Evolutionary conservation across 2,888 invertebrate genomes (phyloP).

Genomic region (Onchidella celtica): DNA sequence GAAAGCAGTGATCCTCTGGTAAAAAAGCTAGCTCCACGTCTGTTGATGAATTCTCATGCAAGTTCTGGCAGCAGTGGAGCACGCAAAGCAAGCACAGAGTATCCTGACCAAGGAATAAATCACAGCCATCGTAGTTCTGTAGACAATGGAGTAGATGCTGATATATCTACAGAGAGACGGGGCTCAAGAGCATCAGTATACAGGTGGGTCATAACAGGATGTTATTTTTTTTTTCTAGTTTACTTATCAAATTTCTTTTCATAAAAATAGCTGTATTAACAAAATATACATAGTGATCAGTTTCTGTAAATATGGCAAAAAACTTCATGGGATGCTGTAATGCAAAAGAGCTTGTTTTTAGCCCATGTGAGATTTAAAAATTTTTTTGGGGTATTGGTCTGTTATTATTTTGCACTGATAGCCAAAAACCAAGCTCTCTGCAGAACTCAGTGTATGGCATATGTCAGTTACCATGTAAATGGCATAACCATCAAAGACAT

Average conservation of each 20-base stretch:
- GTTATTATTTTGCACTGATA: no score
- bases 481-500: no score
- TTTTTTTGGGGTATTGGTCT: no score
- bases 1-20: constrained; percentile 31
- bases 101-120: background rate
- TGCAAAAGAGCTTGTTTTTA: no score
- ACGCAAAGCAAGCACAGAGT: background rate
- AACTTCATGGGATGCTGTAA: no score
- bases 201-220: background rate
- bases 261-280: background rate
- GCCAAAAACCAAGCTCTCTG: no score
- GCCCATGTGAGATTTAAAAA: no score
- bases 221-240: background rate
- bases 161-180: background rate
- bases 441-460: no score
- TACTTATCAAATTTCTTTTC: no score
- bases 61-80: background rate
- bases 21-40: constrained; percentile 21
- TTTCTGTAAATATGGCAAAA: no score
- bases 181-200: background rate
- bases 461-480: no score
- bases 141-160: background rate
- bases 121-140: background rate
- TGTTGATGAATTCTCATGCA: constrained; percentile 15
- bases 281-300: no score